phyloP scores from a whole-genome alignment of 2,888 invertebrate species.

The Tenthredo amoena region DNA sequence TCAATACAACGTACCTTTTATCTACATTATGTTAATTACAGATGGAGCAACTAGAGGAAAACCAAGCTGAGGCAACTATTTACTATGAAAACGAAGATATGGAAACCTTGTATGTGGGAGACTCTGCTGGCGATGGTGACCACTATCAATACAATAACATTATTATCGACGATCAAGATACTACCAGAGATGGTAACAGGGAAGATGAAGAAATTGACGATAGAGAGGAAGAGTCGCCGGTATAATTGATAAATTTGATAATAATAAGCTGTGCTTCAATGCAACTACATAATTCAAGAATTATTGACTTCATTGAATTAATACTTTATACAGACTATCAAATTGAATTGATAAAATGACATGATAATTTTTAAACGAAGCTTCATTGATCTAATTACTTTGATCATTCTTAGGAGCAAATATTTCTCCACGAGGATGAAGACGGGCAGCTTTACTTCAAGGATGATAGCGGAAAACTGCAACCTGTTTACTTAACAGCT shows the following conservation, averaged over 20 bases:
- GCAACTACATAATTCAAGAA: neutral
- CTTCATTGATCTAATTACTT: neutral
- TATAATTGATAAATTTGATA: slow-evolving; percentile 53
- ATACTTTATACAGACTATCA: neutral
- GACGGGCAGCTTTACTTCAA: slow-evolving; percentile 76
- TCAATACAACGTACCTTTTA: slow-evolving; percentile 24
- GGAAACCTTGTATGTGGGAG: slow-evolving; percentile 72
- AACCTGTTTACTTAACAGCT: slow-evolving; percentile 75
- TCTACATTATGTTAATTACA: slow-evolving; percentile 57
- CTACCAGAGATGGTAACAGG: slow-evolving; percentile 61
- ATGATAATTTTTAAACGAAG: neutral
- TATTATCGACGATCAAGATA: slow-evolving; percentile 66
- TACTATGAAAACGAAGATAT: slow-evolving; percentile 75
- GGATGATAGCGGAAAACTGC: slow-evolving; percentile 73
- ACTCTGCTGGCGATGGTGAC: slow-evolving; percentile 67
- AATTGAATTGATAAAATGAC: too few relatives aligned
- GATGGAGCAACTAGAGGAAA: slow-evolving; percentile 72
- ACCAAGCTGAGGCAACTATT: slow-evolving; percentile 73
- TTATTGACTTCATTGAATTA: neutral
- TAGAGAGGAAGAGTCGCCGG: slow-evolving; percentile 66
- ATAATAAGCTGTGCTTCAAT: neutral
- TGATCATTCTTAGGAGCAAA: slow-evolving; percentile 68
- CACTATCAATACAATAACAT: slow-evolving; percentile 68
- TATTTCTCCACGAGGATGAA: slow-evolving; percentile 75
- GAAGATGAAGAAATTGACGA: slow-evolving; percentile 59